A percentile compares a stretch with the other conserved stretches of the same genome.
Conservation (phyloP, 1,140 invertebrate species). For the Samia ricini region DNA sequence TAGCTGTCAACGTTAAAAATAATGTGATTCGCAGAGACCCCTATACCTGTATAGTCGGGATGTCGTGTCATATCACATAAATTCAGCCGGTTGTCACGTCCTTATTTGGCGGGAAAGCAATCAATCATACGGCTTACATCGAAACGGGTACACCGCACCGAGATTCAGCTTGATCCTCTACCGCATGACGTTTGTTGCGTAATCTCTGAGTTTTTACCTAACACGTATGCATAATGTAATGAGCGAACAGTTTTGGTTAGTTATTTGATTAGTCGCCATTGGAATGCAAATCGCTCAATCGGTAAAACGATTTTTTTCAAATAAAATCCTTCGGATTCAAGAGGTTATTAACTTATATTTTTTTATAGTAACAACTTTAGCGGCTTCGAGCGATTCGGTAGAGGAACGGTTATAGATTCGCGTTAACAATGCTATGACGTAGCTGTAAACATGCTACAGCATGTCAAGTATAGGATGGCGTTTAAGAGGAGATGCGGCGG, state of each 20-base stretch:
- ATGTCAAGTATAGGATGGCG: too few species aligned
- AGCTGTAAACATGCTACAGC: too few species aligned
- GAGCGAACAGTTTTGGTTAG: slow-evolving; percentile 5
- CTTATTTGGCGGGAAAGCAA: slow-evolving; percentile 75
- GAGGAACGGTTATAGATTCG: too few species aligned
- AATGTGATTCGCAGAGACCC: slow-evolving; percentile 44
- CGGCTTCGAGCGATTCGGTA: too few species aligned
- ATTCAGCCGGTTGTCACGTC: slow-evolving; percentile 71
- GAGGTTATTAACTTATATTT: neutral
- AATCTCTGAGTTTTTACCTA: slow-evolving; percentile 50
- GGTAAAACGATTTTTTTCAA: neutral
- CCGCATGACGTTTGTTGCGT: slow-evolving; percentile 45
- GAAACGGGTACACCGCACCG: slow-evolving; percentile 54
- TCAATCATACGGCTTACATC: slow-evolving; percentile 68
- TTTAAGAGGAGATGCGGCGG: too few species aligned
- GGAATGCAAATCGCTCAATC: slow-evolving; percentile 1
- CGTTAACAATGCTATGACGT: too few species aligned
- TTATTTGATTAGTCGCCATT: slow-evolving; percentile 9
- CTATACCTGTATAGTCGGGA: slow-evolving; percentile 43
- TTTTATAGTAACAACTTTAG: too few species aligned
- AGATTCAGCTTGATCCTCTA: slow-evolving; percentile 36
- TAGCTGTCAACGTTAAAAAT: slow-evolving; percentile 49
- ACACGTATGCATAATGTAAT: slow-evolving; percentile 6
- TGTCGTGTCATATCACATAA: slow-evolving; percentile 51
- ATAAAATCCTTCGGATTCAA: neutral